A percentile compares a stretch with the other conserved stretches of the same genome.
Conservation (phyloP, 37 sponge, comb jelly and placozoan species). For the Theonella swinhoei region DNA sequence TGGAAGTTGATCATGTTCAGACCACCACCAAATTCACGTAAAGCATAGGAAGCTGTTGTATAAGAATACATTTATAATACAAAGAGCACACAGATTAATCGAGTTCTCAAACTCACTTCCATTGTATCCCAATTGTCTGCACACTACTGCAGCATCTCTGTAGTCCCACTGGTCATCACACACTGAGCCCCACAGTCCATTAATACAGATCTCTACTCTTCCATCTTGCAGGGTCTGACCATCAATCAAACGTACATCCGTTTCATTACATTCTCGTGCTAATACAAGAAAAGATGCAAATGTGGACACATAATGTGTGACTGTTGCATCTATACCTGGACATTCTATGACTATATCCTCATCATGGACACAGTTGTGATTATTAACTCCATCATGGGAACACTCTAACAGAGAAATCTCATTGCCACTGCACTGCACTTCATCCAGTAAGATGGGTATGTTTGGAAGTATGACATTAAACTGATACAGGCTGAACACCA, state of each 20-base stretch:
- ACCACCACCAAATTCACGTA: too few relatives aligned
- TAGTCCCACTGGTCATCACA: background rate
- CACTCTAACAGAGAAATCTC: background rate
- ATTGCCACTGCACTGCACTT: background rate
- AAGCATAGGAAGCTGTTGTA: background rate
- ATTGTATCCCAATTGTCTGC: background rate
- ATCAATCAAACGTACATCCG: background rate
- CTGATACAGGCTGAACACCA: background rate
- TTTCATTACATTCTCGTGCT: background rate
- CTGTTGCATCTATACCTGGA: too few relatives aligned
- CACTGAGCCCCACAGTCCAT: background rate
- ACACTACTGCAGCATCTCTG: background rate
- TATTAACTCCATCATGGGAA: background rate
- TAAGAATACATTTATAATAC: too few relatives aligned
- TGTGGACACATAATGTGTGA: too few relatives aligned
- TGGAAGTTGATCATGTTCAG: too few relatives aligned
- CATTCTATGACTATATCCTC: background rate
- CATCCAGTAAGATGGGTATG: background rate
- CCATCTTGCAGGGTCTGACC: background rate
- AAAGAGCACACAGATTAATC: too few relatives aligned
- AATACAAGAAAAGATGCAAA: too few relatives aligned
- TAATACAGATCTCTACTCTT: background rate
- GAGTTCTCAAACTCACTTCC: background rate
- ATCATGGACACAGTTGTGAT: background rate
- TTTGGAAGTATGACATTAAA: background rate